Percentiles rank a stretch among this genome's conserved stretches.
Evolutionary conservation across 2,113 vertebrate species (phyloP).

Genomic region (Stictonetta naevosa): DNA sequence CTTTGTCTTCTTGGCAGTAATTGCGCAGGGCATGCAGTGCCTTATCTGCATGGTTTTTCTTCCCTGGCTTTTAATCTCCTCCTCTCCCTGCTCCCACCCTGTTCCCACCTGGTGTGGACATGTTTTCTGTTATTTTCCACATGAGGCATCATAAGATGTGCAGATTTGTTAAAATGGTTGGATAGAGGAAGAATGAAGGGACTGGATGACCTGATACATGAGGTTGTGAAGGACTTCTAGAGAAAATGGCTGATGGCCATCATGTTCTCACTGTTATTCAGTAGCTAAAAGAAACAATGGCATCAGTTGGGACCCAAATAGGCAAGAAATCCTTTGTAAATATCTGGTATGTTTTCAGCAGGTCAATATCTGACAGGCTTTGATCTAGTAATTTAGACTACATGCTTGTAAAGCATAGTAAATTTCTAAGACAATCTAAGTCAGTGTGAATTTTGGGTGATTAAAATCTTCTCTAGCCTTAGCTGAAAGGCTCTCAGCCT

Average conservation of each 20-base stretch:
- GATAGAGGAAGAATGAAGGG: background rate
- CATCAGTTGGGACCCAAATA: background rate
- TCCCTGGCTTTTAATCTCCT: background rate
- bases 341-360: background rate
- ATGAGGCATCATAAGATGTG: rapidly evolving
- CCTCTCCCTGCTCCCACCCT: background rate
- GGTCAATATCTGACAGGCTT: background rate
- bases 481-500: background rate
- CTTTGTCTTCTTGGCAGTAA: background rate
- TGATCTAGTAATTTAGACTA: background rate
- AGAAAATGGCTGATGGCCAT: background rate
- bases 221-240: background rate
- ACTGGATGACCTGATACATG: background rate
- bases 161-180: background rate
- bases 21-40: background rate
- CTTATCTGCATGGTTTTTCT: rapidly evolving
- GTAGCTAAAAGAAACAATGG: background rate
- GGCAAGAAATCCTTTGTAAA: background rate
- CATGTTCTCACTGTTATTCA: background rate
- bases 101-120: background rate
- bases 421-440: background rate
- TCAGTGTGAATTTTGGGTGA: background rate
- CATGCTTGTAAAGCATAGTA: background rate
- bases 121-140: background rate
- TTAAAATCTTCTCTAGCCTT: background rate